phyloP scores from a whole-genome alignment of 2,797 vertebrate genomes.

The Micropoecilia bifurca region DNA sequence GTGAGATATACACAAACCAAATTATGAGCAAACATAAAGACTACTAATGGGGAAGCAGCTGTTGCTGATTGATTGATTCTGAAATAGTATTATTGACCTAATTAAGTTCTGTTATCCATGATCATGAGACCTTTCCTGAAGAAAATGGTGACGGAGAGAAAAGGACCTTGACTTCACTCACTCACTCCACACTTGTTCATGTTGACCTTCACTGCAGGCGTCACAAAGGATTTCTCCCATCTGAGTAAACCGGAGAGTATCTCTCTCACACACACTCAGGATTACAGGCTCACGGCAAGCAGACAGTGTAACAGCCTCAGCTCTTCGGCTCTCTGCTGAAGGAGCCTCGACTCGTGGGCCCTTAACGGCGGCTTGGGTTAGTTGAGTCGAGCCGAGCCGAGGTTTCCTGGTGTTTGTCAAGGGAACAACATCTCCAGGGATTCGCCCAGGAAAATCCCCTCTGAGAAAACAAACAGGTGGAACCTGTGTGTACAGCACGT shows the following conservation, averaged over 20 bases:
- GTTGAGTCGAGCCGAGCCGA: neutral
- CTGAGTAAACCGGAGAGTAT: neutral
- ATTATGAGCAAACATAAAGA: neutral
- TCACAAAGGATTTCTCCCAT: neutral
- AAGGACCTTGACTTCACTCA: neutral
- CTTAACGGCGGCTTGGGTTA: neutral
- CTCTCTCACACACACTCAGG: neutral
- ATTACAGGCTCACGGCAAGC: neutral
- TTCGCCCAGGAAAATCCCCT: neutral
- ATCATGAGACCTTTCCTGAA: neutral
- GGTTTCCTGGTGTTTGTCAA: neutral
- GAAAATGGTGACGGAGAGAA: neutral
- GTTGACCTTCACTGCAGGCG: neutral
- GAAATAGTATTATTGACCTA: neutral
- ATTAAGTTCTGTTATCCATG: too few relatives aligned
- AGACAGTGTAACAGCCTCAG: neutral
- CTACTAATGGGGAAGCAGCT: too few relatives aligned
- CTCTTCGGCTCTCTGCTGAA: neutral
- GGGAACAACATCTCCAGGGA: neutral
- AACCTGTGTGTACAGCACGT: neutral
- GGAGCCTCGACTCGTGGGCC: neutral
- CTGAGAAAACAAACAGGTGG: neutral
- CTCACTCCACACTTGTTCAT: neutral
- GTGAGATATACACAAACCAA: neutral
- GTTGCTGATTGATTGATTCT: too few relatives aligned